These are phyloP conservation scores for Cossypha dichroa DNA, from an alignment of 2,797 vertebrate genomes.

Conservation along the genomic window DNA sequence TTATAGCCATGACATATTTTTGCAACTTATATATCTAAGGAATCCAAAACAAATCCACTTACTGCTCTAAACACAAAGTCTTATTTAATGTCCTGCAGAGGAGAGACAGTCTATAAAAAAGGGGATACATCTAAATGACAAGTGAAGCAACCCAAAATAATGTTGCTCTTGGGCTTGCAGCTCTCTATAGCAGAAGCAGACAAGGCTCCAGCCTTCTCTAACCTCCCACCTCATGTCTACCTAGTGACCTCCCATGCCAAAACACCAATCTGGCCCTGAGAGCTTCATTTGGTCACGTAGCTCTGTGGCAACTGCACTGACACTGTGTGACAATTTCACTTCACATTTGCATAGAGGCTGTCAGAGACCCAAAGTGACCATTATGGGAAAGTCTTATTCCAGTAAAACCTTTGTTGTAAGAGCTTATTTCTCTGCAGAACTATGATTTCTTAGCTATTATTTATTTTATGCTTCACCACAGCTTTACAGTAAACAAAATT, in stretches of 20 bases:
- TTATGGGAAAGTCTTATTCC: neutral
- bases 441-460: neutral
- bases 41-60: neutral
- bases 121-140: neutral
- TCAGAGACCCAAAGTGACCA: neutral
- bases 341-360: neutral
- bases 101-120: neutral
- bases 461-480: neutral
- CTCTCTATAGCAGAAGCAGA: neutral
- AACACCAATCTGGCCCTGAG: neutral
- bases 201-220: neutral
- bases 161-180: neutral
- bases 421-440: neutral
- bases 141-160: neutral
- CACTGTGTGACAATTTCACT: neutral
- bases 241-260: neutral
- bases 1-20: rapidly evolving
- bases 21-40: neutral
- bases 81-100: neutral
- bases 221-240: neutral
- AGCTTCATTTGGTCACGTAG: neutral
- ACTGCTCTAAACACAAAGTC: neutral
- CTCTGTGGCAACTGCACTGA: neutral
- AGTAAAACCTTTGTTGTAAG: neutral
- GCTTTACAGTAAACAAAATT: neutral